Conservation (phyloP, 2,113 vertebrate genomes). For the Gasterosteus nipponicus region DNA sequence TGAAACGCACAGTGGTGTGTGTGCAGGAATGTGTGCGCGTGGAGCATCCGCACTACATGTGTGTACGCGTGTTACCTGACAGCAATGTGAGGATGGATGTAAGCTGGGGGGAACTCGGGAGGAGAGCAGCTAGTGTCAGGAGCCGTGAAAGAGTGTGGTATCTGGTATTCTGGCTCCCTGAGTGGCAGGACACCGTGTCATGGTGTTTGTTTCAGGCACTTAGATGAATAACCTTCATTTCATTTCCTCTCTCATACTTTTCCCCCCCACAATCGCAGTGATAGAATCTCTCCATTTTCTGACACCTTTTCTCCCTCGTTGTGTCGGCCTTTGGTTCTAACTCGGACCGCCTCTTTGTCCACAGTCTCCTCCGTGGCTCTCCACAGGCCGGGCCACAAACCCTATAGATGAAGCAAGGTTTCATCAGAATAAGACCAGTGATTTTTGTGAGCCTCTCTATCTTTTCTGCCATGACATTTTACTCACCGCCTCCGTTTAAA, state of each 20-base stretch:
- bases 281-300: neutral
- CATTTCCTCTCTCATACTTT: slow-evolving; percentile 43
- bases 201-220: slow-evolving; percentile 59
- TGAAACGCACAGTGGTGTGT: slow-evolving; percentile 7
- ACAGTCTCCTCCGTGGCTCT: slow-evolving; percentile 15
- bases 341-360: slow-evolving; percentile 8
- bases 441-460: neutral
- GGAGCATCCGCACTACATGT: neutral
- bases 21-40: neutral
- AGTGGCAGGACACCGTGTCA: slow-evolving; percentile 51
- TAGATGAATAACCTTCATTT: slow-evolving; percentile 58
- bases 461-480: neutral
- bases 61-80: slow-evolving; percentile 25
- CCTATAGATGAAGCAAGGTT: neutral
- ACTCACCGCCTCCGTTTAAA: neutral
- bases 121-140: slow-evolving; percentile 39
- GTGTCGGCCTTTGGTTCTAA: slow-evolving; percentile 19
- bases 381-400: slow-evolving; percentile 4
- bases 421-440: neutral
- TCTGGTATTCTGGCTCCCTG: slow-evolving; percentile 53
- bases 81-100: slow-evolving; percentile 20
- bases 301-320: slow-evolving; percentile 23
- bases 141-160: slow-evolving; percentile 40
- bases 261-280: slow-evolving; percentile 16
- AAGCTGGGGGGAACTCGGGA: slow-evolving; percentile 30